Conservation (phyloP, 2,113 vertebrate species). For the Malurus melanocephalus region DNA sequence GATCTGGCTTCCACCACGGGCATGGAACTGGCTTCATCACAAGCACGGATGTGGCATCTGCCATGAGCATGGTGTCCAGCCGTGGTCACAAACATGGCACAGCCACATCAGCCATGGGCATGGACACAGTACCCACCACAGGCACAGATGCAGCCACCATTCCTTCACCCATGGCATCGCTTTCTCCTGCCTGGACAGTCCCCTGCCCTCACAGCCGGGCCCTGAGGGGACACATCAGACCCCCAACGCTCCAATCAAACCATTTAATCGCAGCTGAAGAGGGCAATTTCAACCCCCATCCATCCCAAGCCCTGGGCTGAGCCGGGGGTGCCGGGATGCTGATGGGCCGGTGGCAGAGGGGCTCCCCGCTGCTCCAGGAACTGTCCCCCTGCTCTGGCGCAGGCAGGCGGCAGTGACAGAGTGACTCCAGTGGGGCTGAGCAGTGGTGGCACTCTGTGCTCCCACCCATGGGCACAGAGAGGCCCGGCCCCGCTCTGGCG, state of each 20-base stretch:
- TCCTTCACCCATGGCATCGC: fast-evolving
- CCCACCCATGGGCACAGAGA: fast-evolving
- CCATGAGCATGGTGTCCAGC: not conserved
- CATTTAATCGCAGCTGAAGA: not conserved
- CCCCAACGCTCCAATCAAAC: not conserved
- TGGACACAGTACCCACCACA: not conserved
- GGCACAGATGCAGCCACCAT: not conserved
- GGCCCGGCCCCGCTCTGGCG: fast-evolving
- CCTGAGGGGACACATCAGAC: not conserved
- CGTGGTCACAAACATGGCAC: not conserved
- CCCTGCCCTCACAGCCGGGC: fast-evolving
- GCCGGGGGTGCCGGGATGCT: fast-evolving
- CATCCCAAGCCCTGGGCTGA: not conserved
- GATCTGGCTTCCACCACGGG: not conserved
- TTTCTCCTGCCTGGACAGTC: not conserved
- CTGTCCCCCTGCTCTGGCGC: not conserved
- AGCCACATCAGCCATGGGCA: not conserved
- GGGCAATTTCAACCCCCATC: fast-evolving
- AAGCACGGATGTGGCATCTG: not conserved
- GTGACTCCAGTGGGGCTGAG: not conserved
- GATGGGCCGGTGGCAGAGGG: fast-evolving
- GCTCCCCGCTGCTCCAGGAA: not conserved
- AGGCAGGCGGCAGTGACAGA: not conserved
- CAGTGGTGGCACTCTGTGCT: fast-evolving
- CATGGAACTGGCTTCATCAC: not conserved